phyloP scores from a whole-genome alignment of 2,888 invertebrate genomes.

The Hetaerina titia region DNA sequence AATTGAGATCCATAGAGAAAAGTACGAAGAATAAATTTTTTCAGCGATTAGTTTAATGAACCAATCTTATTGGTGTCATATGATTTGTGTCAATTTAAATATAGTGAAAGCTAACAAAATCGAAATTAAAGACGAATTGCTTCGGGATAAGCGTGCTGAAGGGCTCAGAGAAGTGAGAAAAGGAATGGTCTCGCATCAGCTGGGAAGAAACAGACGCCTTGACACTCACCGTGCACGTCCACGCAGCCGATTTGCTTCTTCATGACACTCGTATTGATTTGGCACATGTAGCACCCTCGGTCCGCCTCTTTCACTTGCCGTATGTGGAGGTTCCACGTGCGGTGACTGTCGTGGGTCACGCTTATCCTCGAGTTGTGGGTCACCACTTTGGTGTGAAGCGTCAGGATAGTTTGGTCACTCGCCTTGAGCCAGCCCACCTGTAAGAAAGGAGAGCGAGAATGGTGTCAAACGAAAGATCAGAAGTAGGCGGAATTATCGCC shows the following conservation, averaged over 20 bases:
- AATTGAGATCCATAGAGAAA: too few species aligned
- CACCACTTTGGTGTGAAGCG: slow-evolving; percentile 90
- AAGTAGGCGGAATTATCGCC: too few species aligned
- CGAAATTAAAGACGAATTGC: too few species aligned
- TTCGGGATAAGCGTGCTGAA: too few species aligned
- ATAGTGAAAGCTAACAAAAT: too few species aligned
- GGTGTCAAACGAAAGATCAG: too few species aligned
- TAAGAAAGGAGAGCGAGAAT: slow-evolving; percentile 70
- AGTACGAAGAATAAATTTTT: too few species aligned
- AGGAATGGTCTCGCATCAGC: too few species aligned
- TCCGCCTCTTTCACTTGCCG: slow-evolving; percentile 89
- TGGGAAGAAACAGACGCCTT: background rate
- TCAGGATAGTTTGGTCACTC: slow-evolving; percentile 94
- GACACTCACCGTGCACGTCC: slow-evolving; percentile 89
- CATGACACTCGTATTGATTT: slow-evolving; percentile 93
- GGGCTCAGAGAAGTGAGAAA: too few species aligned
- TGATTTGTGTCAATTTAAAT: too few species aligned
- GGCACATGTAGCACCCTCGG: slow-evolving; percentile 94
- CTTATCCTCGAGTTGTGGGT: slow-evolving; percentile 91
- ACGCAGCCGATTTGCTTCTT: slow-evolving; percentile 93
- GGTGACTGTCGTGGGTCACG: slow-evolving; percentile 87
- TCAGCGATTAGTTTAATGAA: too few species aligned
- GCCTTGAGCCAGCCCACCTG: slow-evolving; percentile 95
- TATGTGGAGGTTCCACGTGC: slow-evolving; percentile 92
- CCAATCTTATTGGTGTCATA: too few species aligned